These are phyloP conservation scores for Drosophila nikananu DNA, from an alignment of 1,140 invertebrate species.

Conservation along the genomic window DNA sequence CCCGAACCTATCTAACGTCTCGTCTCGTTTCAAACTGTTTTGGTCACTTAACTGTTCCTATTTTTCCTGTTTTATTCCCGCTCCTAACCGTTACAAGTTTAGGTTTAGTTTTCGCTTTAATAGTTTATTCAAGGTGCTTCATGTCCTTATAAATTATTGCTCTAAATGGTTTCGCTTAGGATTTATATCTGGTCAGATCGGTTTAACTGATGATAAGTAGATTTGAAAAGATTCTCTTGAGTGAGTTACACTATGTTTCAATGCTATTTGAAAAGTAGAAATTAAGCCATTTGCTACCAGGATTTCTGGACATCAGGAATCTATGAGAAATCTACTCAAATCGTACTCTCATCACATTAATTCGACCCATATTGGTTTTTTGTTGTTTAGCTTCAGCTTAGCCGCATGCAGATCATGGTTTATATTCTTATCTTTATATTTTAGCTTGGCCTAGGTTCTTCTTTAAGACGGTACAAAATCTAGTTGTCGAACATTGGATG, in stretches of 20 bases:
- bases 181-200: conserved; percentile 20
- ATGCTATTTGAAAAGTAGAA: too few species aligned
- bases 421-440: conserved; percentile 41
- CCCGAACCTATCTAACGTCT: conserved; percentile 47
- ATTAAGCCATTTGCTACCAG: too few species aligned
- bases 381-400: conserved; percentile 33
- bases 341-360: neutral
- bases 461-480: conserved; percentile 64
- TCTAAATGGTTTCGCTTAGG: conserved; percentile 44
- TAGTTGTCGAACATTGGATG: conserved; percentile 46
- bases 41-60: conserved; percentile 65
- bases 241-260: neutral
- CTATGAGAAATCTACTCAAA: neutral
- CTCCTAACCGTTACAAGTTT: conserved; percentile 64
- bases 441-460: conserved; percentile 44
- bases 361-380: conserved; percentile 5
- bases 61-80: conserved; percentile 39
- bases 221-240: neutral
- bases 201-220: neutral
- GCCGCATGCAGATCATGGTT: conserved; percentile 58
- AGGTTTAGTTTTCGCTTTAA: conserved; percentile 22
- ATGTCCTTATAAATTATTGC: conserved; percentile 50
- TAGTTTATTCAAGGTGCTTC: conserved; percentile 34
- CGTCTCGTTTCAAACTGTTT: conserved; percentile 50
- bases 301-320: neutral